Base-by-base conservation (phyloP, 2,888 invertebrate genomes). In the Cosmia pyralina region DNA sequence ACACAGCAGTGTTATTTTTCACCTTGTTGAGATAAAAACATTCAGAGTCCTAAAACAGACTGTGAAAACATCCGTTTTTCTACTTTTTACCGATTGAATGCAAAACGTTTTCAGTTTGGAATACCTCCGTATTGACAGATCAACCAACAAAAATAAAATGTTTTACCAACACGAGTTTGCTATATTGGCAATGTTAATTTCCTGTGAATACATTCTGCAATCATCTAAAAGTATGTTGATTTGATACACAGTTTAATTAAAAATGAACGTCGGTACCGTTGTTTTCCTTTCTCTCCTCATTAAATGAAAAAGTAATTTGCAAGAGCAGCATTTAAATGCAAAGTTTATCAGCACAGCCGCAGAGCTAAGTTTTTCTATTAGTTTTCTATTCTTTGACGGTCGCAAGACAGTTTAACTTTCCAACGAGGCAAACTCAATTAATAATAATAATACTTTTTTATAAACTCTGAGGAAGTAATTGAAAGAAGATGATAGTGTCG, bases 291-390 rank as follows among this genome's bases (percentile, higher is more conserved):
- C 38, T 69, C 13, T 22, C 15, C 34, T 68, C 62, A 58, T 66
- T 69, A 50, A 58, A 79, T 77, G 41, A 77, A 82, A 62, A 63
- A 69, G 53, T 58, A 66, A 69, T 79, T 82, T 66, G 57, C 58
- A 58, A 77, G 34, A 41, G 6, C 11, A 50, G n/a, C 67, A 48
- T 64, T 62, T 65, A 50, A 70, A 69, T 84, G 57, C 66, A 64
- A 78, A 78, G 46, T 78, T 63, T 69, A 72, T 50, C 52, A 79
- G 55, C 50, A 69, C 22, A 48, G 46, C 55, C 50, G 52, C 63
- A 28, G 28, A 1, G 53, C 19, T 58, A 69, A 77, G 53, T 69
- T 80, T 67, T 63, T 62, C 72, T 69, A 69, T 63, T 72, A 66
- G 34, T 55, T 70, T 81, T 28, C 46, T 55, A 46, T 79, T 70